phyloP scores from a whole-genome alignment of 2,113 vertebrate species.

The Asarcornis scutulata region DNA sequence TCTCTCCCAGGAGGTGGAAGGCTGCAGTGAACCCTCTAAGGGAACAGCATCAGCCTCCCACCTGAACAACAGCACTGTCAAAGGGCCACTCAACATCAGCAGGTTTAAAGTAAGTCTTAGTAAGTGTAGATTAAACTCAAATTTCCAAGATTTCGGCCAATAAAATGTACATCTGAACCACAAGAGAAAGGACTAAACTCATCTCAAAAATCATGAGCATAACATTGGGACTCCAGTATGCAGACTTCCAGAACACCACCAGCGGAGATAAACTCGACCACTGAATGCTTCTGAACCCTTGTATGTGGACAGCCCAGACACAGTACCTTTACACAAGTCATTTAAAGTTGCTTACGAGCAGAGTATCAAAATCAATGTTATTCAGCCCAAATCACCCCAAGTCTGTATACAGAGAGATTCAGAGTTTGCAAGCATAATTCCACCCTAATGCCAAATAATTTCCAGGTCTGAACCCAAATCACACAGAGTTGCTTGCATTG shows the following conservation, averaged over 20 bases:
- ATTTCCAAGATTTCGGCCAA: neutral
- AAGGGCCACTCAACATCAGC: neutral
- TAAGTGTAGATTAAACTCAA: neutral
- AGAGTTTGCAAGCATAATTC: neutral
- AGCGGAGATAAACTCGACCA: rapidly evolving
- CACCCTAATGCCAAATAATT: rapidly evolving
- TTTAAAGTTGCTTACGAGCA: neutral
- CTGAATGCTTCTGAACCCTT: neutral
- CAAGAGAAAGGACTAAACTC: neutral
- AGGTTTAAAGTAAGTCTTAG: neutral
- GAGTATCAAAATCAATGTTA: neutral
- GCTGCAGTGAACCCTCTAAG: neutral
- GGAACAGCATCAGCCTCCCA: neutral
- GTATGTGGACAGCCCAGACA: neutral
- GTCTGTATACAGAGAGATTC: neutral
- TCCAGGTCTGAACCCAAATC: neutral
- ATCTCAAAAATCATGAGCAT: neutral
- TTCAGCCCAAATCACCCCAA: neutral
- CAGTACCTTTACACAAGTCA: neutral
- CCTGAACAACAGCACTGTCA: neutral
- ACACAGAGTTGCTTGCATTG: neutral
- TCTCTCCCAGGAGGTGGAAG: neutral
- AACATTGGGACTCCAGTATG: rapidly evolving
- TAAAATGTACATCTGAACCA: neutral
- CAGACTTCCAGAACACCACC: neutral